phyloP scores from a whole-genome alignment of 1,140 invertebrate species.

The Atopsyche davidsoni region DNA sequence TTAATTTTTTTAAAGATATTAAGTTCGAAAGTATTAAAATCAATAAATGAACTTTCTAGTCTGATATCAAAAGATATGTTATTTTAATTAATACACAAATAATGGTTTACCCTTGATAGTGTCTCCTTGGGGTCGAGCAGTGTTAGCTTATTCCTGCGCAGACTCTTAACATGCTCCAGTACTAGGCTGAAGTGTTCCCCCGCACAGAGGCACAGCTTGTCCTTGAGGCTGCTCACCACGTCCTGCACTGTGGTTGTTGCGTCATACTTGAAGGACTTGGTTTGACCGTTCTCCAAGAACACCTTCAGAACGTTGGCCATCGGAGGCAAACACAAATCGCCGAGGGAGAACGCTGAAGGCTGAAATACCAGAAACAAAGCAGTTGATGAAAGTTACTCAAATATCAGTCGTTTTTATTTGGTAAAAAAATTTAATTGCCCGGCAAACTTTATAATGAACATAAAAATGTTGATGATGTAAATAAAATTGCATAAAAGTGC shows the following conservation, averaged over 20 bases:
- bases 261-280: constrained; percentile 95
- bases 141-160: constrained; percentile 76
- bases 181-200: constrained; percentile 82
- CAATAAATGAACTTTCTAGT: too few relatives aligned
- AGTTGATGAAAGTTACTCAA: too few relatives aligned
- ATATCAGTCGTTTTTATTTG: too few relatives aligned
- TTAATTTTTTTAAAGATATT: background rate
- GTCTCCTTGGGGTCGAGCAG: constrained; percentile 77
- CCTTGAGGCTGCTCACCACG: constrained; percentile 76
- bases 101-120: constrained; percentile 66
- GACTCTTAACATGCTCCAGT: constrained; percentile 83
- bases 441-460: too few relatives aligned
- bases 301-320: constrained; percentile 92
- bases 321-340: constrained; percentile 75
- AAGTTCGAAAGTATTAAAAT: background rate
- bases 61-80: too few relatives aligned
- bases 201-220: constrained; percentile 76
- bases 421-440: too few relatives aligned
- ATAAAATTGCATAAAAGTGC: too few relatives aligned
- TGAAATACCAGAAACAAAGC: constrained; percentile 44
- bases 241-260: constrained; percentile 82
- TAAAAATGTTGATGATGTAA: too few relatives aligned
- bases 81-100: too few relatives aligned
- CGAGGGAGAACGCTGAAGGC: constrained; percentile 69
- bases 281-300: constrained; percentile 91